Conservation (phyloP, 2,113 vertebrate genomes). For the Lichenostomus cassidix region DNA sequence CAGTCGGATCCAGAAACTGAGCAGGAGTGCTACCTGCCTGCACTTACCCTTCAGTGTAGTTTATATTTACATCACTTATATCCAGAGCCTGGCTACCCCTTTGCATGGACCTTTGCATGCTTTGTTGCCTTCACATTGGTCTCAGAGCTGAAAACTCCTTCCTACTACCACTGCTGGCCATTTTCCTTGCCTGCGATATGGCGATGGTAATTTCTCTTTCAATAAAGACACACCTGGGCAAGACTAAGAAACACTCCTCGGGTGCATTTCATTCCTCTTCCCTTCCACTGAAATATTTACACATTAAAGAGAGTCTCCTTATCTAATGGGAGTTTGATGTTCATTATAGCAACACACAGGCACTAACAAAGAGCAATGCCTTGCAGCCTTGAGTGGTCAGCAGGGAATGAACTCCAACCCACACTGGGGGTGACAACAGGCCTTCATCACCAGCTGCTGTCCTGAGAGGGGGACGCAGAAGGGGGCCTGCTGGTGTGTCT, state of each 20-base stretch:
- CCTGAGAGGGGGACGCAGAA: background rate
- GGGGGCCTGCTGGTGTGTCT: too few species aligned
- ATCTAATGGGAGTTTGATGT: background rate
- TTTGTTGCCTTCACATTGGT: background rate
- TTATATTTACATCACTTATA: background rate
- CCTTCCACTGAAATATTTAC: background rate
- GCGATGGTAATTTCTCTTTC: background rate
- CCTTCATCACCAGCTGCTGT: background rate
- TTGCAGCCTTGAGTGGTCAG: background rate
- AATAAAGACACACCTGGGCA: background rate
- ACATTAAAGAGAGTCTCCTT: background rate
- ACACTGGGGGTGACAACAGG: background rate
- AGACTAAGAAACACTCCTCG: background rate
- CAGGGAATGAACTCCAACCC: background rate
- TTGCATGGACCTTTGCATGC: background rate
- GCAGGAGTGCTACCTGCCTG: background rate
- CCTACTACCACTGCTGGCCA: background rate
- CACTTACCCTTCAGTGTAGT: background rate
- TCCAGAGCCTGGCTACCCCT: background rate
- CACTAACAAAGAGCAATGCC: background rate
- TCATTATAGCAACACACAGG: background rate
- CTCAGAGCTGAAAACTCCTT: background rate
- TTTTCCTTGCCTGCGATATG: background rate
- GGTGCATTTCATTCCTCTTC: background rate
- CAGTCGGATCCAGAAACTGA: background rate